Base-by-base conservation (phyloP, 2,113 vertebrate species). In the Oncorhynchus nerka region DNA sequence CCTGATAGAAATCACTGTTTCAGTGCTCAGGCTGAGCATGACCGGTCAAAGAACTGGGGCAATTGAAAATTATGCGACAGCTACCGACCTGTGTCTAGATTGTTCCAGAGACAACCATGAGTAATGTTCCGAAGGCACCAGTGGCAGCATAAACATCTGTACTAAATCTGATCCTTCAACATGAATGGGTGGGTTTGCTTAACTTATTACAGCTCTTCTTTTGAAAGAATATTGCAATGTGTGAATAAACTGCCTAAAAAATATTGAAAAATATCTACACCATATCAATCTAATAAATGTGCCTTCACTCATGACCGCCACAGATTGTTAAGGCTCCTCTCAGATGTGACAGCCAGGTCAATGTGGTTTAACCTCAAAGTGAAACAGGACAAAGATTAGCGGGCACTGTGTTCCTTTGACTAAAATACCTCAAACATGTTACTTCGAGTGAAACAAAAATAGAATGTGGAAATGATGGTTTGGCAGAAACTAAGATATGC, bases 381-480 rank as follows among this genome's bases (percentile, higher is more conserved):
- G 22, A 22, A 70, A 67, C 12, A 26, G 30, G 59, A 70, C 28
- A 61, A 67, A 81, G 64, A 69, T 81, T 71, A 75, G 57, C 7
- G 22, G 70, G 55, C 39, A 71, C 22, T 4, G 66, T 62, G 64
- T 11, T 13, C 26, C 68, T 45, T 5, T 32, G 73, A 67, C 59
- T 30, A 71, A 65, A 77, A 66, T 73, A 62, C 73, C 68, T 13
- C 74, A 15, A 39, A 19, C 15, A n/a, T 68, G 51, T 59, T 34
- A 32, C 19, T 49, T 32, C 24, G 30, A 24, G 70, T 20, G 28
- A 67, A 32, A 67, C 65, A 3, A 48, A 74, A 67, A 13, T 6
- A 65, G 70, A 65, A 51, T 74, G 84, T 79, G 76, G 70, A 79
- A 82, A 82, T 34, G 64, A 22, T 22, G 64, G 68, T 48, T 72